Percentiles rank a stretch among this genome's conserved stretches.
phyloP scores from a whole-genome alignment of 2,113 vertebrate species.

The Pelusios castaneus region DNA sequence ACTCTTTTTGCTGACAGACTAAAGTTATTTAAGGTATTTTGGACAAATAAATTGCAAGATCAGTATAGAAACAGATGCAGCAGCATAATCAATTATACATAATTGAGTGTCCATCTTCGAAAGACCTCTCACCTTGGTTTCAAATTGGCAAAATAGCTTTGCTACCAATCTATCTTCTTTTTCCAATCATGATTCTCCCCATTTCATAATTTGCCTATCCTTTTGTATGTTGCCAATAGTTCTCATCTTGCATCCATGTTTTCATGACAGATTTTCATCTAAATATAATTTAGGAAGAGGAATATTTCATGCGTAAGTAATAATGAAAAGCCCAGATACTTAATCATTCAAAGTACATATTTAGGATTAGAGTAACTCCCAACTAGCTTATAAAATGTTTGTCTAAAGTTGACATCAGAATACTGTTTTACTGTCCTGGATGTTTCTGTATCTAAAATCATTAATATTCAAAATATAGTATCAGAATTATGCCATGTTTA shows the following conservation, averaged over 20 bases:
- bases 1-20: no score
- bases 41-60: neutral
- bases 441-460: neutral
- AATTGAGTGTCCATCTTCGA: neutral
- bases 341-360: neutral
- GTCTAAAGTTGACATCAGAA: neutral
- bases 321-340: neutral
- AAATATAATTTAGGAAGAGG: neutral
- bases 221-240: neutral
- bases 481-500: neutral
- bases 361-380: neutral
- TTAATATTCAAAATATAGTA: neutral
- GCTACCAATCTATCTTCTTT: neutral
- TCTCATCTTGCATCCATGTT: neutral
- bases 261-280: neutral
- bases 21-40: fast-evolving
- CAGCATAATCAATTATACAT: neutral
- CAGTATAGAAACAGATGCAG: neutral
- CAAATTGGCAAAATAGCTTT: neutral
- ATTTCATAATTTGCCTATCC: neutral
- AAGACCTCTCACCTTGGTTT: neutral
- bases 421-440: neutral
- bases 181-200: neutral
- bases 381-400: neutral
- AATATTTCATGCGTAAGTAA: neutral